Percentiles rank a stretch among this genome's conserved stretches.
These are phyloP conservation scores for Agapostemon virescens DNA, from an alignment of 2,888 invertebrate genomes.

Conservation along the genomic window DNA sequence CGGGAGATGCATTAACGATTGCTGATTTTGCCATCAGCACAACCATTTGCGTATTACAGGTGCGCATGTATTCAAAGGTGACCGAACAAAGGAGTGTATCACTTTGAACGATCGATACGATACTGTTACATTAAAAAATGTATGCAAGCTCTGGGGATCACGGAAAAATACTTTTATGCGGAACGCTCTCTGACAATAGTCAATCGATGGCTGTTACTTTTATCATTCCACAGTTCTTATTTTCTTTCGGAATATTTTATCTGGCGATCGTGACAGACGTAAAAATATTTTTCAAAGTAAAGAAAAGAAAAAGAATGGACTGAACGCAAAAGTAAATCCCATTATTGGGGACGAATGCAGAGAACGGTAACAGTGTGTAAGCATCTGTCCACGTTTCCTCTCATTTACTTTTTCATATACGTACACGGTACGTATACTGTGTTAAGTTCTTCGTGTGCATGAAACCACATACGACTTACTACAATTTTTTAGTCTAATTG, in stretches of 20 bases:
- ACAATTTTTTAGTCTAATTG: background rate
- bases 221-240: background rate
- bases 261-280: too few relatives aligned
- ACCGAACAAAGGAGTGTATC: background rate
- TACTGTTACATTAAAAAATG: background rate
- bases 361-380: background rate
- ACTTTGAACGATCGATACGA: conserved; percentile 17
- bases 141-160: background rate
- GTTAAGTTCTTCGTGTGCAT: background rate
- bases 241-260: too few relatives aligned
- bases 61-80: conserved; percentile 56
- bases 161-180: conserved; percentile 5
- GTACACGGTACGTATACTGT: too few relatives aligned
- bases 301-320: background rate
- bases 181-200: background rate
- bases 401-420: background rate
- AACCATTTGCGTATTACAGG: conserved; percentile 83
- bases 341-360: background rate
- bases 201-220: background rate
- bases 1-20: conserved; percentile 86
- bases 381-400: background rate
- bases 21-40: conserved; percentile 86
- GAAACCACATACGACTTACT: background rate
- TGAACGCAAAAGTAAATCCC: background rate
- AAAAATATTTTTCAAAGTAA: background rate